Conservation (phyloP, 30 jellyfish, hydroid and myxozoan species). For the Aurelia aurita region DNA sequence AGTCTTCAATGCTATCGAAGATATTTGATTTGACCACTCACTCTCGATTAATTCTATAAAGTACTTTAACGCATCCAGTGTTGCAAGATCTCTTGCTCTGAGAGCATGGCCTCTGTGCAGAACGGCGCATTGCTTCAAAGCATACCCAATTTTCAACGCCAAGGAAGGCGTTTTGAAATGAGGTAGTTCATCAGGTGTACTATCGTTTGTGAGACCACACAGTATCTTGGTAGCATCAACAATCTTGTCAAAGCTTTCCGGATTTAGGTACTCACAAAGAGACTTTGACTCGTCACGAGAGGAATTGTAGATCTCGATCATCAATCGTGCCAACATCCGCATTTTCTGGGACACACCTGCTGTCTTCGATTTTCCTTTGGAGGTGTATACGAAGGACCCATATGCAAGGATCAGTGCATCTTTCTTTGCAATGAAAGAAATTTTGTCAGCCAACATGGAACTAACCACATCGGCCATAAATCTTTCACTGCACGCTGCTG, state of each 20-base stretch:
- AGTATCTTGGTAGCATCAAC: slow-evolving; percentile 37
- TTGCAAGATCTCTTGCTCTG: slow-evolving; percentile 4
- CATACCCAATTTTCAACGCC: slow-evolving; percentile 37
- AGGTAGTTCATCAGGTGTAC: slow-evolving; percentile 3
- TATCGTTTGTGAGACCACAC: slow-evolving; percentile 10
- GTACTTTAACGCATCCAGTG: neutral
- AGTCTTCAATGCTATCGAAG: slow-evolving; percentile 29
- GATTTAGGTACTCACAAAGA: slow-evolving; percentile 19
- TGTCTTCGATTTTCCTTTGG: neutral
- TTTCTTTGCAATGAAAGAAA: slow-evolving; percentile 21
- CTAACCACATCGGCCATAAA: slow-evolving; percentile 9
- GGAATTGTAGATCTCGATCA: slow-evolving; percentile 17
- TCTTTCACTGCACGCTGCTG: neutral
- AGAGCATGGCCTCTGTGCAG: slow-evolving; percentile 37
- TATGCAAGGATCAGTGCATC: slow-evolving; percentile 17
- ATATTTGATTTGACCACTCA: slow-evolving; percentile 40
- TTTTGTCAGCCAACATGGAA: slow-evolving; percentile 35
- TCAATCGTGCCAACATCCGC: slow-evolving; percentile 27
- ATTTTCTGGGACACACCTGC: slow-evolving; percentile 13
- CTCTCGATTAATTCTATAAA: slow-evolving; percentile 13
- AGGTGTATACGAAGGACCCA: neutral
- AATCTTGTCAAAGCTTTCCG: slow-evolving; percentile 34
- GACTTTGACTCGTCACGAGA: neutral
- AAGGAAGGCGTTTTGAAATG: slow-evolving; percentile 34
- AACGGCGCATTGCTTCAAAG: slow-evolving; percentile 32